These are phyloP conservation scores for Hemithea aestivaria DNA, from an alignment of 2,888 invertebrate genomes.

Conservation along the genomic window DNA sequence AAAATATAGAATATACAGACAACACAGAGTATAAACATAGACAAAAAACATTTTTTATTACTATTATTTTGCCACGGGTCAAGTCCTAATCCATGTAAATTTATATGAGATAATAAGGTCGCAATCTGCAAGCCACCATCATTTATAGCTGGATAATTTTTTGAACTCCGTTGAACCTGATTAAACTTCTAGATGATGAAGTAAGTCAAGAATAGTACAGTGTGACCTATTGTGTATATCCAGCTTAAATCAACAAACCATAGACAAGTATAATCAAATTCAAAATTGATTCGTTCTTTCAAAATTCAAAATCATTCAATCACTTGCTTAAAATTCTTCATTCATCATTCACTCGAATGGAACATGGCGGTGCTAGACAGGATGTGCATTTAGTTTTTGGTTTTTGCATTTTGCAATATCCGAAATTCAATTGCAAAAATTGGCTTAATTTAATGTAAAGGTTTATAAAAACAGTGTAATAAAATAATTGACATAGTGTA, in stretches of 20 bases:
- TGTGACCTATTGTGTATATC: too few species aligned
- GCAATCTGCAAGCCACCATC: too few species aligned
- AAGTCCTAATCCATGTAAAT: too few species aligned
- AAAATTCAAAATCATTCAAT: conserved; percentile 24
- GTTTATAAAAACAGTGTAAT: conserved; percentile 36
- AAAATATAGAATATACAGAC: too few species aligned
- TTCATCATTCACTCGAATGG: conserved; percentile 49
- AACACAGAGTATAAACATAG: conserved; percentile 1
- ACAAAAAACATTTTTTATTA: too few species aligned
- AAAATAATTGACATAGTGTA: conserved; percentile 34
- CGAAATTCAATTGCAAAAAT: conserved; percentile 49
- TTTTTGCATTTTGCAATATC: conserved; percentile 56
- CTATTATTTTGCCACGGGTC: too few species aligned
- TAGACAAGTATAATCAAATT: conserved; percentile 3
- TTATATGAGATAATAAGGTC: too few species aligned
- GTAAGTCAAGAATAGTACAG: too few species aligned
- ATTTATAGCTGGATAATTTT: too few species aligned
- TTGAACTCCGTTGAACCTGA: too few species aligned
- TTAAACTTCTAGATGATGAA: too few species aligned
- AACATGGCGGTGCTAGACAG: conserved; percentile 77
- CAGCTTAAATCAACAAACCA: neutral
- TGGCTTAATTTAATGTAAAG: conserved; percentile 34
- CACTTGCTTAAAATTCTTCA: conserved; percentile 33
- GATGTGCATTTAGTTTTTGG: conserved; percentile 70
- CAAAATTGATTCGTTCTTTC: conserved; percentile 23